Conservation (phyloP, 2,797 vertebrate genomes). For the Salmo trutta region DNA sequence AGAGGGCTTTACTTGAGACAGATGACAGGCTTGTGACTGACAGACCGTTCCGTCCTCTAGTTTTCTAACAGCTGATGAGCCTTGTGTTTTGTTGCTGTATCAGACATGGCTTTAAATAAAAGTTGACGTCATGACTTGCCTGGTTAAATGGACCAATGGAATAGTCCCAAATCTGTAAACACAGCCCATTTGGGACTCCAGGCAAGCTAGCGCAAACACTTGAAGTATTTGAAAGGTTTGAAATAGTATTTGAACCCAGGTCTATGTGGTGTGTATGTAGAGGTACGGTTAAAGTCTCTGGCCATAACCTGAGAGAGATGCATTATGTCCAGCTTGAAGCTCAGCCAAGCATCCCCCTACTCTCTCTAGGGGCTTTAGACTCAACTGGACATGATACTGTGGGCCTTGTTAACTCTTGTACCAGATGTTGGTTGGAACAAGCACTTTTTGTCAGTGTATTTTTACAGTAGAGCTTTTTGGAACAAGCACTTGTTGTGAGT, state of each 20-base stretch:
- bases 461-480: not conserved
- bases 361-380: not conserved
- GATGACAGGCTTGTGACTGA: slow-evolving; percentile 3
- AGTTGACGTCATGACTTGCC: too few species aligned
- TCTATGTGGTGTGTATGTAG: not conserved
- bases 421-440: slow-evolving; percentile 15
- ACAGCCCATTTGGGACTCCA: too few species aligned
- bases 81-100: too few species aligned
- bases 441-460: not conserved
- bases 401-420: not conserved
- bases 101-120: too few species aligned
- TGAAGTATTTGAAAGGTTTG: too few species aligned
- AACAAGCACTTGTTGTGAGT: not conserved
- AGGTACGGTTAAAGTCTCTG: not conserved
- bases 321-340: not conserved
- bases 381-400: slow-evolving; percentile 10
- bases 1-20: not conserved
- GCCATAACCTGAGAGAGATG: not conserved
- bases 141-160: too few species aligned
- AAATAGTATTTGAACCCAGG: too few species aligned
- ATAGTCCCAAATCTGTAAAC: too few species aligned
- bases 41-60: not conserved
- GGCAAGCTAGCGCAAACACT: too few species aligned
- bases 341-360: not conserved
- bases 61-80: not conserved